phyloP scores from a whole-genome alignment of 2,113 vertebrate species.

The Odocoileus hemionus region DNA sequence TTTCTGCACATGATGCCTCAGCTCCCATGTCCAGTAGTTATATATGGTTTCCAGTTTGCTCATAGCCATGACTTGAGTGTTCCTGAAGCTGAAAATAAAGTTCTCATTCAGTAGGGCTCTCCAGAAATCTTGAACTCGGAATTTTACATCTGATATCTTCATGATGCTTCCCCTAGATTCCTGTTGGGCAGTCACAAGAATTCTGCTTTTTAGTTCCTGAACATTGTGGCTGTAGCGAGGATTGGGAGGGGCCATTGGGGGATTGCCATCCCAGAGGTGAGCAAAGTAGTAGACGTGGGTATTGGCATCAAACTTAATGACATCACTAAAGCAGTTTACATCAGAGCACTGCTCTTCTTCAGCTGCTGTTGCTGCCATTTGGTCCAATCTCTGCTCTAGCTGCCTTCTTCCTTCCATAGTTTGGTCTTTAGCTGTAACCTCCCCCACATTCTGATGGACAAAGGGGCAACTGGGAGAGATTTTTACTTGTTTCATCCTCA shows the following conservation, averaged over 20 bases:
- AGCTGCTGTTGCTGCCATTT: constrained; percentile 74
- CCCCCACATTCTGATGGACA: constrained; percentile 78
- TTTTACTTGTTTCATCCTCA: constrained; percentile 78
- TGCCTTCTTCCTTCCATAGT: constrained; percentile 67
- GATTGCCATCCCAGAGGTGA: constrained; percentile 76
- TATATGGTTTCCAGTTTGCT: constrained; percentile 74
- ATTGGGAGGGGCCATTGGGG: constrained; percentile 77
- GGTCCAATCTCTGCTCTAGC: constrained; percentile 73
- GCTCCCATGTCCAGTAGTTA: constrained; percentile 74
- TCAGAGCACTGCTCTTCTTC: constrained; percentile 71
- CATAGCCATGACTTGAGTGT: constrained; percentile 73
- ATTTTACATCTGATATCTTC: constrained; percentile 67
- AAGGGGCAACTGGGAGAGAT: constrained; percentile 76
- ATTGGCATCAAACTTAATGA: constrained; percentile 76
- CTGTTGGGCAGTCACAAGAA: constrained; percentile 63
- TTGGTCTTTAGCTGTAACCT: constrained; percentile 72
- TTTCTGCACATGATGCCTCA: constrained; percentile 68
- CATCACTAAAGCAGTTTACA: constrained; percentile 70
- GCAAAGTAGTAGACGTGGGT: constrained; percentile 76
- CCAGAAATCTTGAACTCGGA: constrained; percentile 71
- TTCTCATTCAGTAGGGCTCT: constrained; percentile 73
- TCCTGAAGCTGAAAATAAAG: constrained; percentile 80
- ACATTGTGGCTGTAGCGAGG: constrained; percentile 76
- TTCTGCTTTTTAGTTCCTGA: constrained; percentile 69
- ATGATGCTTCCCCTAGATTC: background rate